phyloP scores from a whole-genome alignment of 2,113 vertebrate species.

The Callocephalon fimbriatum region DNA sequence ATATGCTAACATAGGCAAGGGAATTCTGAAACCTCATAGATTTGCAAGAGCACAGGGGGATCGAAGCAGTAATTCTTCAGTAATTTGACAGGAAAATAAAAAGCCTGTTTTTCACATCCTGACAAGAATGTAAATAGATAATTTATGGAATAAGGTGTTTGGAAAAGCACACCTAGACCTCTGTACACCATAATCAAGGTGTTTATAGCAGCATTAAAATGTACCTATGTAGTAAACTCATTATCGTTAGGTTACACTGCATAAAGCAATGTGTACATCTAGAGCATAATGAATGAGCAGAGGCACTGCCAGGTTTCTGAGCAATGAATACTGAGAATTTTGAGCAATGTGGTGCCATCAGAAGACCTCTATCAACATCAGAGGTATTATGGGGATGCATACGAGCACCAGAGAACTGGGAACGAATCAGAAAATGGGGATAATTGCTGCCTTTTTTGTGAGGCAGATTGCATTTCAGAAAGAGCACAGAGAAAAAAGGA shows the following conservation, averaged over 20 bases:
- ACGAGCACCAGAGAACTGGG: not conserved
- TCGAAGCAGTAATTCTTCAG: not conserved
- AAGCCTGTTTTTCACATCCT: not conserved
- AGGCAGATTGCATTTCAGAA: constrained; percentile 15
- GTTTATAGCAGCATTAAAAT: not conserved
- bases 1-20: not conserved
- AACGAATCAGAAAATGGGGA: not conserved
- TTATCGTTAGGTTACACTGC: not conserved
- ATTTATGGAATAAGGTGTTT: constrained; percentile 16
- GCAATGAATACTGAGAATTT: not conserved
- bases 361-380: not conserved
- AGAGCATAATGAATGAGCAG: not conserved
- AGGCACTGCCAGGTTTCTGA: not conserved
- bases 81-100: not conserved
- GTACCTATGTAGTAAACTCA: not conserved
- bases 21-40: not conserved
- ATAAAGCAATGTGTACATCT: not conserved
- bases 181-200: not conserved
- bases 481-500: not conserved
- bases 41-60: not conserved
- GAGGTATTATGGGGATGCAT: not conserved
- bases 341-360: not conserved
- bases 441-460: constrained; percentile 36
- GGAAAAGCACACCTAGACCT: not conserved
- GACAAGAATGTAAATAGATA: constrained; percentile 1